Evolutionary conservation across 1,140 invertebrate genomes (phyloP).

Genomic region (Drosophila pachea): DNA sequence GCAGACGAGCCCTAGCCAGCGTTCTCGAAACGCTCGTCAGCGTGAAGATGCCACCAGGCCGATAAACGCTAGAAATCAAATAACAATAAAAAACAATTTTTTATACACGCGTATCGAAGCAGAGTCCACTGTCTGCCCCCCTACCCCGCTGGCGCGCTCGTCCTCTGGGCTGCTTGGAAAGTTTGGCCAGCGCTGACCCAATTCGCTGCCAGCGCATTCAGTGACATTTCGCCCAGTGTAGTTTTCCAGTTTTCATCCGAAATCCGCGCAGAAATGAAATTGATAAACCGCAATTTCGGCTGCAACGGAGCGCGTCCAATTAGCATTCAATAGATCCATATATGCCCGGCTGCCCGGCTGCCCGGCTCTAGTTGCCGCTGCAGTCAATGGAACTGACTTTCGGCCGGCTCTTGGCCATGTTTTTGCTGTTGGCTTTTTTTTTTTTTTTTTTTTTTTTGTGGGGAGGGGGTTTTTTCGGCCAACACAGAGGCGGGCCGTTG

Average conservation of each 20-base stretch:
- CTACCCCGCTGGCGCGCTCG: background rate
- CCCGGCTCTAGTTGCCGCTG: no score
- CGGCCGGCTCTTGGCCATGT: no score
- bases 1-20: background rate
- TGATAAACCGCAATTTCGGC: background rate
- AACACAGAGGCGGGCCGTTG: constrained; percentile 40
- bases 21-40: constrained; percentile 51
- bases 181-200: constrained; percentile 53
- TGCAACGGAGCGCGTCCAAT: no score
- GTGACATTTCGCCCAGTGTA: constrained; percentile 49
- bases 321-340: no score
- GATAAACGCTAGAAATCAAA: constrained; percentile 74
- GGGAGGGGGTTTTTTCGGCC: background rate
- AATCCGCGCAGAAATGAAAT: background rate
- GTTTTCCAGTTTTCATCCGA: constrained; percentile 7
- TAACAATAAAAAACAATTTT: constrained; percentile 75
- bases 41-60: constrained; percentile 70
- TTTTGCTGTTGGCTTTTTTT: no score
- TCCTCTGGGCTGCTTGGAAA: constrained; percentile 21
- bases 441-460: no score
- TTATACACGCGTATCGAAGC: constrained; percentile 54
- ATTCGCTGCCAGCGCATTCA: constrained; percentile 33
- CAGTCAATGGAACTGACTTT: no score
- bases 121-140: constrained; percentile 8
- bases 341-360: no score